A percentile compares a stretch with the other conserved stretches of the same genome.
phyloP scores from a whole-genome alignment of 2,888 invertebrate species.

The Coleophora deauratella region DNA sequence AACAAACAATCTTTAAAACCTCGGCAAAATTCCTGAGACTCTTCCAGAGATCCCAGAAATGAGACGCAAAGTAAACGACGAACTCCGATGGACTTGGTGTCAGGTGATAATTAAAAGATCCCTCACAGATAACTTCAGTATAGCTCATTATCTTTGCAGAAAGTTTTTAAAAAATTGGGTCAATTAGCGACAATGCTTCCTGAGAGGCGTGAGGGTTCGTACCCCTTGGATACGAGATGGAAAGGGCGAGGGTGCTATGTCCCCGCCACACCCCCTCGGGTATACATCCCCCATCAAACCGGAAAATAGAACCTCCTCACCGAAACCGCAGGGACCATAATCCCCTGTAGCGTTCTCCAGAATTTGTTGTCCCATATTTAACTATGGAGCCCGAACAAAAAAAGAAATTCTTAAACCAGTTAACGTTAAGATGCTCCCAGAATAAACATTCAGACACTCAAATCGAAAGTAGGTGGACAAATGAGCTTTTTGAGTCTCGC shows the following conservation, averaged over 20 bases:
- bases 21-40: not conserved
- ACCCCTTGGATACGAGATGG: conserved; percentile 14
- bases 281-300: conserved; percentile 9
- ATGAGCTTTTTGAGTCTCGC: conserved; percentile 21
- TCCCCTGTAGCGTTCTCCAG: conserved; percentile 24
- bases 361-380: conserved; percentile 45
- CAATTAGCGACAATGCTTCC: conserved; percentile 53
- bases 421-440: conserved; percentile 31
- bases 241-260: conserved; percentile 47
- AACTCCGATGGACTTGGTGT: not conserved
- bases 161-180: conserved; percentile 52
- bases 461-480: conserved; percentile 27
- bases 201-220: conserved; percentile 18
- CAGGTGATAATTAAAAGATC: conserved; percentile 15
- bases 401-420: conserved; percentile 46
- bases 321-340: conserved; percentile 30
- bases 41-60: conserved; percentile 6
- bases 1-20: too few relatives aligned
- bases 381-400: conserved; percentile 43
- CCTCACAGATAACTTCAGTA: conserved; percentile 25
- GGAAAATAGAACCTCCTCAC: conserved; percentile 25
- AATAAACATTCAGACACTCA: conserved; percentile 36
- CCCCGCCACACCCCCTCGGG: conserved; percentile 18
- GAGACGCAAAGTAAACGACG: conserved; percentile 13
- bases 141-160: conserved; percentile 26